These are phyloP conservation scores for Pleuronectes platessa DNA, from an alignment of 2,113 vertebrate genomes.

Conservation along the genomic window DNA sequence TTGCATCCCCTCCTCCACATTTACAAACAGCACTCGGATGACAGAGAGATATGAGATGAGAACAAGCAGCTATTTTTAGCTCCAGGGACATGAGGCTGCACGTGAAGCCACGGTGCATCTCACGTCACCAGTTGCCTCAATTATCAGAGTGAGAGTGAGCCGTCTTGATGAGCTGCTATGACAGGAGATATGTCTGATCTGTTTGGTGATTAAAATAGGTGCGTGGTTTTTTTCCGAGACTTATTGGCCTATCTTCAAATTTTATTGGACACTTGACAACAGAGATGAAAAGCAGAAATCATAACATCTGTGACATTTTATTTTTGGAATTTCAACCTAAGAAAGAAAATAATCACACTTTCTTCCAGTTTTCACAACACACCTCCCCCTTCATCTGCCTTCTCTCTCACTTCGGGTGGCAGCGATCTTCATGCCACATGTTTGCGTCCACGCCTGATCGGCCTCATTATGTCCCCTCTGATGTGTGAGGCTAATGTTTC, in stretches of 20 bases:
- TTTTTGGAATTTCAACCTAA: slow-evolving; percentile 6
- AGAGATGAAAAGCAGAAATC: background rate
- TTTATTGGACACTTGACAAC: background rate
- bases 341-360: slow-evolving; percentile 11
- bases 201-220: background rate
- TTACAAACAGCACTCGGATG: slow-evolving; percentile 64
- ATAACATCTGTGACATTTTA: slow-evolving; percentile 6
- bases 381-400: background rate
- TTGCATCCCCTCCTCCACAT: slow-evolving; percentile 57
- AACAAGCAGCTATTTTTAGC: slow-evolving; percentile 76
- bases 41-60: slow-evolving; percentile 67
- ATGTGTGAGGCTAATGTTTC: slow-evolving; percentile 43
- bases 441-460: slow-evolving; percentile 43
- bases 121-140: slow-evolving; percentile 27
- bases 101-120: slow-evolving; percentile 45
- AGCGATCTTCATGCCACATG: slow-evolving; percentile 32
- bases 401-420: slow-evolving; percentile 32
- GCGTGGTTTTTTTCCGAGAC: background rate
- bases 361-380: slow-evolving; percentile 21
- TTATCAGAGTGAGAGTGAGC: slow-evolving; percentile 36
- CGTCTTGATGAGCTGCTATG: slow-evolving; percentile 13
- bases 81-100: slow-evolving; percentile 48
- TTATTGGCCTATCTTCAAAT: slow-evolving; percentile 2
- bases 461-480: slow-evolving; percentile 55
- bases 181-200: background rate